These are phyloP conservation scores for Drosophila eugracilis DNA, from an alignment of 1,140 invertebrate genomes.

Conservation along the genomic window DNA sequence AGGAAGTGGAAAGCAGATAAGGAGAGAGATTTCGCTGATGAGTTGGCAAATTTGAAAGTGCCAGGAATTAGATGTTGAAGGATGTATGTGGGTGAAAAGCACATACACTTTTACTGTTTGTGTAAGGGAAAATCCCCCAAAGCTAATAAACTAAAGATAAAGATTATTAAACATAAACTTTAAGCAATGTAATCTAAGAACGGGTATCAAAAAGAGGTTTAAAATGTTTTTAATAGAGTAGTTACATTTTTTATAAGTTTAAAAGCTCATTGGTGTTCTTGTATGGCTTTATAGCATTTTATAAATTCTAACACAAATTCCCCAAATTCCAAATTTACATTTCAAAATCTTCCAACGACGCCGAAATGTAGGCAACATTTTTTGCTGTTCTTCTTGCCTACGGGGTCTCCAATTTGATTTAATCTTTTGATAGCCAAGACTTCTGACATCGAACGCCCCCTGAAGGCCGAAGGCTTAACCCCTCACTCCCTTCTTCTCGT, in stretches of 20 bases:
- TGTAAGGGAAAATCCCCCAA: neutral
- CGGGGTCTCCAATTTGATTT: slow-evolving; percentile 23
- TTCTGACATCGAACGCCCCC: slow-evolving; percentile 2
- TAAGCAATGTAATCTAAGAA: neutral
- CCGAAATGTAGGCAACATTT: slow-evolving; percentile 3
- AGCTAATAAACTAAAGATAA: neutral
- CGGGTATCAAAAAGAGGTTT: no score
- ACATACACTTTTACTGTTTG: slow-evolving; percentile 1
- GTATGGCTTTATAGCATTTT: slow-evolving; percentile 1
- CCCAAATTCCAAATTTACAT: neutral
- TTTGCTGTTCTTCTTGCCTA: slow-evolving; percentile 4
- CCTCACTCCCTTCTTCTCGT: neutral
- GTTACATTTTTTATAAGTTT: no score
- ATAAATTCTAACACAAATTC: neutral
- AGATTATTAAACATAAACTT: neutral
- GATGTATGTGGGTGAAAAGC: neutral
- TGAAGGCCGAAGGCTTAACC: neutral
- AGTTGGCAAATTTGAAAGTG: slow-evolving; percentile 40
- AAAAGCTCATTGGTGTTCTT: no score
- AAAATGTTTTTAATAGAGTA: no score
- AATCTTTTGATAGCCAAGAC: slow-evolving; percentile 45
- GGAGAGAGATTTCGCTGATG: slow-evolving; percentile 25
- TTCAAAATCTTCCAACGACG: neutral
- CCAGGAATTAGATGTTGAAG: slow-evolving; percentile 3
- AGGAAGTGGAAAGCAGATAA: slow-evolving; percentile 17